Conservation (phyloP, 2,888 invertebrate species). For the Cantharis flavilabris region DNA sequence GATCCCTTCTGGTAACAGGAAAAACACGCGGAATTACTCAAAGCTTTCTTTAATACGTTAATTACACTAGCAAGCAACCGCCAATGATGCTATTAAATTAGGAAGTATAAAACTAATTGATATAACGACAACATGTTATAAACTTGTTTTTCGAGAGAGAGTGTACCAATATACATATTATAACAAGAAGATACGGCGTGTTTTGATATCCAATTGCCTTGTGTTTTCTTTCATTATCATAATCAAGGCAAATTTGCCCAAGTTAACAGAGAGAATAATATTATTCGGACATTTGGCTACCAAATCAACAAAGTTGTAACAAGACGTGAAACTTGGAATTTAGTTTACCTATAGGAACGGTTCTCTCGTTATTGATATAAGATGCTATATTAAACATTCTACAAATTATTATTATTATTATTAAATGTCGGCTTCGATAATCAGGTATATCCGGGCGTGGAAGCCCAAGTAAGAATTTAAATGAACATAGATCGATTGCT, state of each 20-base stretch:
- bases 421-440: neutral
- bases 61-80: constrained; percentile 51
- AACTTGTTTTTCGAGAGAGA: neutral
- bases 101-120: constrained; percentile 47
- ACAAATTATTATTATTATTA: neutral
- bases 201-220: neutral
- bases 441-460: neutral
- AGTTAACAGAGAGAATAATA: constrained; percentile 29
- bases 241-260: neutral
- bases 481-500: neutral
- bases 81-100: constrained; percentile 54
- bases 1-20: constrained; percentile 24
- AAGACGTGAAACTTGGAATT: constrained; percentile 38
- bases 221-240: neutral
- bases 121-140: neutral
- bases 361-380: neutral
- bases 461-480: neutral
- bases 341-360: constrained; percentile 20
- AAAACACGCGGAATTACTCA: constrained; percentile 49
- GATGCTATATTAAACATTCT: neutral
- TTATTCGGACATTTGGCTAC: constrained; percentile 39
- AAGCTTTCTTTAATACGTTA: constrained; percentile 52
- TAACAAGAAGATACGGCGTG: neutral
- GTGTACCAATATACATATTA: neutral
- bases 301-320: constrained; percentile 36